Conservation (phyloP, 2,113 vertebrate species). For the Rostratula benghalensis region DNA sequence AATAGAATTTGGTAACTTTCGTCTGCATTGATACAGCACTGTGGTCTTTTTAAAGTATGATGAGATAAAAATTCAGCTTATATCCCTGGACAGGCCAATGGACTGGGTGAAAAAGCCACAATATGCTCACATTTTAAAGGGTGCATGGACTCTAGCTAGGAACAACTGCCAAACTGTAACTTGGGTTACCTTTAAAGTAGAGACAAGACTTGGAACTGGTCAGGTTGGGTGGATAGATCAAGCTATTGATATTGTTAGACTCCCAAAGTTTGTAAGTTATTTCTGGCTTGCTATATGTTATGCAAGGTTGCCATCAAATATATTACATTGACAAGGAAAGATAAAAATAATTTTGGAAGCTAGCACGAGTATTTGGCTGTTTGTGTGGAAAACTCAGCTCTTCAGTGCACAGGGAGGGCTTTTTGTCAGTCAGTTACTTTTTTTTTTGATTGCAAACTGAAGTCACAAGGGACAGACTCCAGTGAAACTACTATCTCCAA, state of each 20-base stretch:
- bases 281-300: not conserved
- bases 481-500: not conserved
- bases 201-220: not conserved
- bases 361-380: not conserved
- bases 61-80: not conserved
- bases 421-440: not conserved
- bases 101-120: not conserved
- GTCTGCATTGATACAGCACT: not conserved
- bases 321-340: not conserved
- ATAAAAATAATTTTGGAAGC: not conserved
- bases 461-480: fast-evolving
- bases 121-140: not conserved
- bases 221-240: not conserved
- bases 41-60: not conserved
- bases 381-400: not conserved
- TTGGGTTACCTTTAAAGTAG: not conserved
- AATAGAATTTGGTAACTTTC: not conserved
- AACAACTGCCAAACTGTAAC: not conserved
- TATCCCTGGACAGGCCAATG: not conserved
- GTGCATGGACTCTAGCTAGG: not conserved
- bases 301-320: not conserved
- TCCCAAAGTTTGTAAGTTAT: not conserved
- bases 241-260: not conserved
- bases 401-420: not conserved
- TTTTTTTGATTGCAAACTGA: not conserved